These are phyloP conservation scores for Euura lappo DNA, from an alignment of 1,140 invertebrate species.

Conservation along the genomic window DNA sequence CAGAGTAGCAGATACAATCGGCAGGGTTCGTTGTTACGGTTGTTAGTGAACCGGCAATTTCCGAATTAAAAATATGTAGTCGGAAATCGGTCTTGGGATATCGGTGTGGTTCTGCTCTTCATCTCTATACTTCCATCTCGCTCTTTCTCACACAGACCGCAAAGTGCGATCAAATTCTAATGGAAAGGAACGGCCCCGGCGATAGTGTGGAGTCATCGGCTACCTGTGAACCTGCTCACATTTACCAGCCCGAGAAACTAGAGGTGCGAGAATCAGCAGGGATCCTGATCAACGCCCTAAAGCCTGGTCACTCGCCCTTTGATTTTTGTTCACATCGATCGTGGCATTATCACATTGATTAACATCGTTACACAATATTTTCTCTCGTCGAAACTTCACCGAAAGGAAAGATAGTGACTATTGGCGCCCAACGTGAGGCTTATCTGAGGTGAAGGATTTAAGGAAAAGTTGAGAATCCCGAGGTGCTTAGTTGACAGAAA, in stretches of 20 bases:
- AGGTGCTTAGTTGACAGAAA: slow-evolving; percentile 6
- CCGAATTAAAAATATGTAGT: slow-evolving; percentile 42
- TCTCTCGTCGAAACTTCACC: too few species aligned
- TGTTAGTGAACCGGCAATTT: slow-evolving; percentile 51
- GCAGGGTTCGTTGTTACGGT: slow-evolving; percentile 31
- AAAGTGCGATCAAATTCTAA: slow-evolving; percentile 1
- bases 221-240: slow-evolving; percentile 41
- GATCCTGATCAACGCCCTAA: slow-evolving; percentile 39
- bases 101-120: neutral
- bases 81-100: neutral
- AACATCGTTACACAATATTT: too few species aligned
- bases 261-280: slow-evolving; percentile 43
- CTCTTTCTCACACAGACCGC: neutral
- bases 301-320: neutral
- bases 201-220: slow-evolving; percentile 47
- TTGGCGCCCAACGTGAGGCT: too few species aligned
- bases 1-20: slow-evolving; percentile 35
- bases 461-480: neutral
- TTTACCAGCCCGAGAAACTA: slow-evolving; percentile 26
- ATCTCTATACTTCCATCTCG: neutral
- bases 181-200: neutral
- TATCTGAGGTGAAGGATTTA: neutral
- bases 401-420: too few species aligned
- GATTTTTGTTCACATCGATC: neutral
- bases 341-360: neutral